A percentile compares a stretch with the other conserved stretches of the same genome.
phyloP scores from a whole-genome alignment of 2,113 vertebrate species.

The Burhinus bistriatus region DNA sequence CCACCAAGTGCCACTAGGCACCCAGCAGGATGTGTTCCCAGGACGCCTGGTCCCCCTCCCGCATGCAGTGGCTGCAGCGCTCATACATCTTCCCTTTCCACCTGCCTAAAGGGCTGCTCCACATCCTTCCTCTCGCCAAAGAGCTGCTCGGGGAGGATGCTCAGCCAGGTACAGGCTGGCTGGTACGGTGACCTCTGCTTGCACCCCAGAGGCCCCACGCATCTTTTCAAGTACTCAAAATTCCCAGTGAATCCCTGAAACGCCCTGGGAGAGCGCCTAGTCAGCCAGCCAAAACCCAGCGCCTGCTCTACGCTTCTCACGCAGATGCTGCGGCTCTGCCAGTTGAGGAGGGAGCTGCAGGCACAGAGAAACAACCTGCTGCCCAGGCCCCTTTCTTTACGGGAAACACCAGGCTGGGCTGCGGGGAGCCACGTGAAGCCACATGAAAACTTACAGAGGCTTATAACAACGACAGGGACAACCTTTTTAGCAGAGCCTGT shows the following conservation, averaged over 20 bases:
- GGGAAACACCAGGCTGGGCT: not conserved
- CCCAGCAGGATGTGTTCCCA: not conserved
- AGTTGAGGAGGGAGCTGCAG: not conserved
- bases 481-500: not conserved
- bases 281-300: not conserved
- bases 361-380: not conserved
- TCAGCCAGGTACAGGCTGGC: not conserved
- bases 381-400: not conserved
- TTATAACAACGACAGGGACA: not conserved
- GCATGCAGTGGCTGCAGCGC: accelerated
- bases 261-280: not conserved
- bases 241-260: not conserved
- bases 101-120: too few relatives aligned
- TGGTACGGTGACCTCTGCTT: not conserved
- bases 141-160: not conserved
- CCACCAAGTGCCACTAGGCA: not conserved
- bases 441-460: not conserved
- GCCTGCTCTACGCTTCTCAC: not conserved
- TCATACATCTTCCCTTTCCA: not conserved
- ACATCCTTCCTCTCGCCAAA: not conserved
- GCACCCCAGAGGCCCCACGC: accelerated
- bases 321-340: not conserved
- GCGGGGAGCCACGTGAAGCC: not conserved
- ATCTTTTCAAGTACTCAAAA: not conserved
- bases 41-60: not conserved